These are phyloP conservation scores for Phocides pigmalion DNA, from an alignment of 1,140 invertebrate species.

Conservation along the genomic window DNA sequence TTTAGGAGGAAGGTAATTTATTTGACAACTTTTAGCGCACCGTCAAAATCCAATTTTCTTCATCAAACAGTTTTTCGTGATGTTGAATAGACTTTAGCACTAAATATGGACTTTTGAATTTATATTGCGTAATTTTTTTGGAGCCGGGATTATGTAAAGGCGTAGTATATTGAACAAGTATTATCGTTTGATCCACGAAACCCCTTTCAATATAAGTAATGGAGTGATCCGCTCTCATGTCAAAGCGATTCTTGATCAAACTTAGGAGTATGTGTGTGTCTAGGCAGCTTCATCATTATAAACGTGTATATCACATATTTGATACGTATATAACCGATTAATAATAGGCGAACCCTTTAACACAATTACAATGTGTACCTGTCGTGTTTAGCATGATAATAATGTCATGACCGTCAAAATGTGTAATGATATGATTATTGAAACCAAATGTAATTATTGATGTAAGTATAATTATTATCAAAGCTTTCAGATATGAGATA, in stretches of 20 bases:
- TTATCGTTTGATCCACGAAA: slow-evolving; percentile 28
- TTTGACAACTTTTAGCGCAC: slow-evolving; percentile 38
- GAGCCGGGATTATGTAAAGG: neutral
- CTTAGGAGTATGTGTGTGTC: neutral
- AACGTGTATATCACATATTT: neutral
- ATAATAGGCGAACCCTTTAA: too few relatives aligned
- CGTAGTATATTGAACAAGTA: slow-evolving; percentile 22
- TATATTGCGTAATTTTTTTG: slow-evolving; percentile 14
- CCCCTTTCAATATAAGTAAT: slow-evolving; percentile 28
- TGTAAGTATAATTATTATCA: too few relatives aligned
- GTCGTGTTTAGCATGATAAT: too few relatives aligned
- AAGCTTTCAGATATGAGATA: neutral
- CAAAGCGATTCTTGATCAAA: slow-evolving; percentile 7
- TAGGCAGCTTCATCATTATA: neutral
- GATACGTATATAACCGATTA: too few relatives aligned
- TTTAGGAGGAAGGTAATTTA: slow-evolving; percentile 39
- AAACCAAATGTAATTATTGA: too few relatives aligned
- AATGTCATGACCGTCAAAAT: too few relatives aligned
- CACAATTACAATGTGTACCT: too few relatives aligned
- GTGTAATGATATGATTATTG: too few relatives aligned
- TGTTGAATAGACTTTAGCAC: slow-evolving; percentile 24
- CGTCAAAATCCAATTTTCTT: slow-evolving; percentile 42
- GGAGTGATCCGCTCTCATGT: slow-evolving; percentile 10
- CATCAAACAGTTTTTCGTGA: slow-evolving; percentile 37
- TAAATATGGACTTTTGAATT: slow-evolving; percentile 24